phyloP scores from a whole-genome alignment of 2,797 vertebrate genomes.

The Phyllotis vaccarum region DNA sequence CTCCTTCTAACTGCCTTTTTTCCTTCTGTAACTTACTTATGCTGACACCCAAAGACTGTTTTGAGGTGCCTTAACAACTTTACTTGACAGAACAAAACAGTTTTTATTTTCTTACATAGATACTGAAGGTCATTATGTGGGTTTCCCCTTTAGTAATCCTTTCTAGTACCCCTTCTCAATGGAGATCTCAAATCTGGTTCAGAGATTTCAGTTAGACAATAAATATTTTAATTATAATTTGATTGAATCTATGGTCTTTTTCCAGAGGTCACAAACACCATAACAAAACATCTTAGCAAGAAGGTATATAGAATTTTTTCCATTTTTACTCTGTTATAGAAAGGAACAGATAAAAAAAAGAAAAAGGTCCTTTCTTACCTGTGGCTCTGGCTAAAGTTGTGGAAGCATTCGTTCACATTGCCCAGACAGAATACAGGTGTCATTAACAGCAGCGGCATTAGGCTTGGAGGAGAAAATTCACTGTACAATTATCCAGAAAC shows the following conservation, averaged over 20 bases:
- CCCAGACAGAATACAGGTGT: conserved; percentile 91
- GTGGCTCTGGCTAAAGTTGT: conserved; percentile 91
- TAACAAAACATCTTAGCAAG: neutral
- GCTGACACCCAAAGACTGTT: neutral
- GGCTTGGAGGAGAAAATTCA: conserved; percentile 83
- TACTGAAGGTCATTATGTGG: neutral
- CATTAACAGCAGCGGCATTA: conserved; percentile 92
- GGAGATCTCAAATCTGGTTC: neutral
- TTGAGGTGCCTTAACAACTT: neutral
- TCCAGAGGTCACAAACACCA: neutral
- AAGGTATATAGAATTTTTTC: neutral
- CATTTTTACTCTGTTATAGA: neutral
- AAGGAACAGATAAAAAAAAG: conserved; percentile 16
- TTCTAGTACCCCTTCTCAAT: too few species aligned
- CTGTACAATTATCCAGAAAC: neutral
- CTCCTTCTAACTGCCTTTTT: neutral
- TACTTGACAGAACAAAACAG: neutral
- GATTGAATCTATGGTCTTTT: neutral
- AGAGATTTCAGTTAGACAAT: neutral
- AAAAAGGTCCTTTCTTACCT: conserved; percentile 89
- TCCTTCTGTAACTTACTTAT: neutral
- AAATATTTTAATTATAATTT: neutral
- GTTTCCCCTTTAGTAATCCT: neutral
- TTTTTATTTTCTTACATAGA: neutral
- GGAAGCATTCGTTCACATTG: conserved; percentile 90